Evolutionary conservation across 2,113 vertebrate genomes (phyloP).

Genomic region (Poeciliopsis turrubarensis): DNA sequence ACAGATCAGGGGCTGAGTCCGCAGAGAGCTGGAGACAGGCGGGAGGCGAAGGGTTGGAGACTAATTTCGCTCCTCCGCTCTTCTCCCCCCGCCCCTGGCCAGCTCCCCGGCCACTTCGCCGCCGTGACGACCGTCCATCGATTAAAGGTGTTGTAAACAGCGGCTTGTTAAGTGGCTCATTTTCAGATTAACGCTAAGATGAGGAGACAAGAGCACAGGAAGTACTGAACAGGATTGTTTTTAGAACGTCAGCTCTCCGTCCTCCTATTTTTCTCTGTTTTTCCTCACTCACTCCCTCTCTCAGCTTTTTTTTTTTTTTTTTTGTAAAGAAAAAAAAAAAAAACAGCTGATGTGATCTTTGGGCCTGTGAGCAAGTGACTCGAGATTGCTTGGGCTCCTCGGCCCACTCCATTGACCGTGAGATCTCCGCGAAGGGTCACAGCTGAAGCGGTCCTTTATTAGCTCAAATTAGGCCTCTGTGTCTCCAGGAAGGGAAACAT

Average conservation of each 20-base stretch:
- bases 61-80: slow-evolving; percentile 48
- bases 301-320: slow-evolving; percentile 11
- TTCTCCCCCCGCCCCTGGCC: slow-evolving; percentile 7
- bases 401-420: slow-evolving; percentile 59
- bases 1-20: slow-evolving; percentile 53
- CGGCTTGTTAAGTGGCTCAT: slow-evolving; percentile 44
- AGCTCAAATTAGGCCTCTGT: slow-evolving; percentile 73
- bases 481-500: slow-evolving; percentile 65
- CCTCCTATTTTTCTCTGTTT: not conserved
- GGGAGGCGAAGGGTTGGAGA: slow-evolving; percentile 35
- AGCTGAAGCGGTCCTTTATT: slow-evolving; percentile 74
- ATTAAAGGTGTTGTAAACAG: slow-evolving; percentile 43
- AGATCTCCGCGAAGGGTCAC: slow-evolving; percentile 59
- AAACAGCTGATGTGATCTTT: slow-evolving; percentile 55
- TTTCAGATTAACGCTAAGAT: slow-evolving; percentile 35
- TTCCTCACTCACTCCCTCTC: slow-evolving; percentile 31
- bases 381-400: slow-evolving; percentile 57
- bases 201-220: slow-evolving; percentile 20
- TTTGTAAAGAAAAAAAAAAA: slow-evolving; percentile 29
- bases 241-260: slow-evolving; percentile 27
- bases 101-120: slow-evolving; percentile 1
- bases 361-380: slow-evolving; percentile 66
- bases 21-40: slow-evolving; percentile 33
- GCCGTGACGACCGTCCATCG: slow-evolving; percentile 19
- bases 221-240: slow-evolving; percentile 17